Conservation (phyloP, 2,888 invertebrate genomes). For the Kryphioiulus occultus region DNA sequence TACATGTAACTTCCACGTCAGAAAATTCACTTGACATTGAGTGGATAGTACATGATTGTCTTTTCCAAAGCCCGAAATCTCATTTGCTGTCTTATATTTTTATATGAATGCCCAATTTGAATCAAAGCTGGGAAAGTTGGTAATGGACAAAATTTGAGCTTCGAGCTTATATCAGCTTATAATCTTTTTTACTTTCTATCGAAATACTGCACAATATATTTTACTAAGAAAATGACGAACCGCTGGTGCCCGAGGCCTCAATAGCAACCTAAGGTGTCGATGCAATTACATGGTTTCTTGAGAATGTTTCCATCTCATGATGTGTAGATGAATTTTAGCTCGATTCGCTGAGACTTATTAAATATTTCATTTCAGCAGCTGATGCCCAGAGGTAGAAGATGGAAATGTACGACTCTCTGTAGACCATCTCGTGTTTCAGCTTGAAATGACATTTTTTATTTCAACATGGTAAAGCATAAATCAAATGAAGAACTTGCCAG, state of each 20-base stretch:
- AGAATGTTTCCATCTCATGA: conserved; percentile 3
- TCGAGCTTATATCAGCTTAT: neutral
- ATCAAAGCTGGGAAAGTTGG: neutral
- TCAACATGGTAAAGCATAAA: neutral
- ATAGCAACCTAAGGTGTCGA: neutral
- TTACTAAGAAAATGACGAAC: neutral
- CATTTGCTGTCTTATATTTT: neutral
- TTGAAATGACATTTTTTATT: conserved; percentile 14
- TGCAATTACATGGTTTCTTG: neutral
- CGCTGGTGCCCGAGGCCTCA: neutral
- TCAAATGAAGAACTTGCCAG: neutral
- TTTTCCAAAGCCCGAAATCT: neutral
- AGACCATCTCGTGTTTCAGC: neutral
- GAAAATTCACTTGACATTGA: neutral
- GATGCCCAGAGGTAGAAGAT: neutral
- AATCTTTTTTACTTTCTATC: neutral
- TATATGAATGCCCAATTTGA: neutral
- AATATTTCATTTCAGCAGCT: conserved; percentile 8
- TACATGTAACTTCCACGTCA: neutral
- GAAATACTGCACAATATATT: neutral
- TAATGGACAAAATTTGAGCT: neutral
- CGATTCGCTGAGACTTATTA: neutral
- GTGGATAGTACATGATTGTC: neutral
- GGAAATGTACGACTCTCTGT: neutral
- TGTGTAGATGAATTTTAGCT: neutral